Conservation (phyloP, 2,797 vertebrate species). For the Saguinus oedipus region DNA sequence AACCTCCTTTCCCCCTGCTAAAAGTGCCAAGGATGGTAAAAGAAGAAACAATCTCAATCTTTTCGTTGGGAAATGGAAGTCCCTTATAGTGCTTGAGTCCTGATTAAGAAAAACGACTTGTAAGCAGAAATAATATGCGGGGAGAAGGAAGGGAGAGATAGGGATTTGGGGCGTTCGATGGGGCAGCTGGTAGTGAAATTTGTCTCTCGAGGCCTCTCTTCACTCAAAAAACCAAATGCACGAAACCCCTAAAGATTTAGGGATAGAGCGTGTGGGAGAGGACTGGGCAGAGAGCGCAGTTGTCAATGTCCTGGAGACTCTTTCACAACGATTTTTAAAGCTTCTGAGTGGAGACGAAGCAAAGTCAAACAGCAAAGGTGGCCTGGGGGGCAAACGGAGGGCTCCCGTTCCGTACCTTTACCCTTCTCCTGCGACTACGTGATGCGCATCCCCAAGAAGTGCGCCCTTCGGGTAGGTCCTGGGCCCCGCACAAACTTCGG, state of each 20-base stretch:
- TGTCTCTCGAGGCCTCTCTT: neutral
- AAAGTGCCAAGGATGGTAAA: neutral
- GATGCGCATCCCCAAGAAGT: neutral
- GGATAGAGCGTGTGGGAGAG: neutral
- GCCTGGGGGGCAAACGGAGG: neutral
- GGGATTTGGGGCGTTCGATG: neutral
- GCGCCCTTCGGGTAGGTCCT: neutral
- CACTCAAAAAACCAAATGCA: neutral
- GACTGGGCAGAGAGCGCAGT: neutral
- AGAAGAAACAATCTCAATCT: neutral
- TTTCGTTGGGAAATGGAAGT: constrained; percentile 29
- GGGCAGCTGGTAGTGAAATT: neutral
- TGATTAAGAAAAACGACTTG: neutral
- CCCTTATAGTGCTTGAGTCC: neutral
- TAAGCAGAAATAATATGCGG: neutral
- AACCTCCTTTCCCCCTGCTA: neutral
- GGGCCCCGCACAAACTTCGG: neutral
- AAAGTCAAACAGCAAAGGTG: neutral
- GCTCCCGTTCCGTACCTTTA: neutral
- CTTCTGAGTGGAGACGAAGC: neutral
- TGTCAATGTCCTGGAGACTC: neutral
- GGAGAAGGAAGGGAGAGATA: neutral
- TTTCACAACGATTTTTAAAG: neutral
- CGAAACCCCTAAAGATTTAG: neutral
- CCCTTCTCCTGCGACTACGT: neutral